These are phyloP conservation scores for Astatotilapia flaviijosephi DNA, from an alignment of 2,113 vertebrate species.

Conservation along the genomic window DNA sequence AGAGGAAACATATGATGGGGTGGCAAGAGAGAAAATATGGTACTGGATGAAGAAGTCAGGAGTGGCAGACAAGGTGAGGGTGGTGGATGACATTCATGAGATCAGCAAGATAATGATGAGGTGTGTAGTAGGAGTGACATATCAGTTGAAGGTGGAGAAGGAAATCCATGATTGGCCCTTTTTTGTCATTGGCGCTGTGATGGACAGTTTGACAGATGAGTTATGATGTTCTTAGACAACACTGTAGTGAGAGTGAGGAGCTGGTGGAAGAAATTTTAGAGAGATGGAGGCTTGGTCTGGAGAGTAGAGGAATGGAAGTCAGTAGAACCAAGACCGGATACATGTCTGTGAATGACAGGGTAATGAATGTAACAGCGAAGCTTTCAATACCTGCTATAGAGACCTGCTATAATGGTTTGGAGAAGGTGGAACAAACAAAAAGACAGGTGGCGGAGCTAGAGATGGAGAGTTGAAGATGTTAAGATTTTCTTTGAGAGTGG, in stretches of 20 bases:
- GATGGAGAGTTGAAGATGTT: neutral
- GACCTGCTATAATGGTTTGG: neutral
- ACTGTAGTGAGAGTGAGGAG: neutral
- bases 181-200: neutral
- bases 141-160: neutral
- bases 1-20: neutral
- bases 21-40: neutral
- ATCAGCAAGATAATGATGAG: neutral
- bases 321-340: neutral
- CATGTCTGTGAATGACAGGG: neutral
- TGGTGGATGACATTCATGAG: neutral
- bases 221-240: neutral
- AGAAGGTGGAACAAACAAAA: neutral
- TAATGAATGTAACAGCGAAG: neutral
- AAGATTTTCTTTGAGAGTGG: neutral
- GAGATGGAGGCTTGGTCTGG: neutral
- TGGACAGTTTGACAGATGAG: neutral
- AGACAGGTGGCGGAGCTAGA: neutral
- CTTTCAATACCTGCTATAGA: neutral
- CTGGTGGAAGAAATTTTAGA: neutral
- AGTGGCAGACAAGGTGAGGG: neutral
- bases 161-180: neutral
- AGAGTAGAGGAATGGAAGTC: neutral
- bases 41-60: neutral
- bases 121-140: neutral